Percentiles rank a stretch among this genome's conserved stretches.
These are phyloP conservation scores for Lycia hirtaria DNA, from an alignment of 2,888 invertebrate genomes.

Conservation along the genomic window DNA sequence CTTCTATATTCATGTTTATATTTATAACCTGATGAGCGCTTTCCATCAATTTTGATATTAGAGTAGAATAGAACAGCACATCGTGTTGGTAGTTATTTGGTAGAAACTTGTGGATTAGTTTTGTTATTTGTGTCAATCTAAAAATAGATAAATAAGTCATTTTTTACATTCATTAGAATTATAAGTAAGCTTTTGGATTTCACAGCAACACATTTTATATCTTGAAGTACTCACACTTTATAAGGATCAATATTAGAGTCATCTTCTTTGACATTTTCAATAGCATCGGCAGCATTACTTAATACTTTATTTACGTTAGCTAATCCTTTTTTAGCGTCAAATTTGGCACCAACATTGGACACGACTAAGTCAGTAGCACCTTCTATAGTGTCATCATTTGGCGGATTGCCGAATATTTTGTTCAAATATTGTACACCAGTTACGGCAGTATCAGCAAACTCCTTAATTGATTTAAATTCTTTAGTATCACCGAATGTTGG, in stretches of 20 bases:
- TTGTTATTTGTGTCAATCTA: slow-evolving; percentile 68
- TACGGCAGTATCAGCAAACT: slow-evolving; percentile 58
- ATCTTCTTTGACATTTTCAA: slow-evolving; percentile 47
- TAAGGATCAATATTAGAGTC: slow-evolving; percentile 58
- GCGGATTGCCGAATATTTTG: slow-evolving; percentile 54
- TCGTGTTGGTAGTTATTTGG: slow-evolving; percentile 63
- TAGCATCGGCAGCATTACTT: slow-evolving; percentile 52
- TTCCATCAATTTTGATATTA: slow-evolving; percentile 71
- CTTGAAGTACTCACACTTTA: slow-evolving; percentile 65
- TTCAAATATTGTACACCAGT: slow-evolving; percentile 62
- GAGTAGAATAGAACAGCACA: slow-evolving; percentile 70
- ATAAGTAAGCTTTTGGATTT: not conserved
- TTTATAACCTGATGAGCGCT: slow-evolving; percentile 64
- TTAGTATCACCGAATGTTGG: slow-evolving; percentile 72
- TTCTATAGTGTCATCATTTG: slow-evolving; percentile 33
- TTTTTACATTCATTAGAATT: not conserved
- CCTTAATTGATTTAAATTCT: slow-evolving; percentile 61
- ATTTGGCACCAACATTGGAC: slow-evolving; percentile 35
- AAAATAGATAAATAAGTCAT: slow-evolving; percentile 33
- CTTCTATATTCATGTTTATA: slow-evolving; percentile 73
- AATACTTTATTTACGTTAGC: slow-evolving; percentile 52
- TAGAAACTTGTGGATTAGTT: slow-evolving; percentile 65
- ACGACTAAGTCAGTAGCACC: slow-evolving; percentile 36
- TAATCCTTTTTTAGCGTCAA: slow-evolving; percentile 31
- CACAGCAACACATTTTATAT: not conserved